Base-by-base conservation (phyloP, 2,888 invertebrate genomes). In the Strigamia crassipes region DNA sequence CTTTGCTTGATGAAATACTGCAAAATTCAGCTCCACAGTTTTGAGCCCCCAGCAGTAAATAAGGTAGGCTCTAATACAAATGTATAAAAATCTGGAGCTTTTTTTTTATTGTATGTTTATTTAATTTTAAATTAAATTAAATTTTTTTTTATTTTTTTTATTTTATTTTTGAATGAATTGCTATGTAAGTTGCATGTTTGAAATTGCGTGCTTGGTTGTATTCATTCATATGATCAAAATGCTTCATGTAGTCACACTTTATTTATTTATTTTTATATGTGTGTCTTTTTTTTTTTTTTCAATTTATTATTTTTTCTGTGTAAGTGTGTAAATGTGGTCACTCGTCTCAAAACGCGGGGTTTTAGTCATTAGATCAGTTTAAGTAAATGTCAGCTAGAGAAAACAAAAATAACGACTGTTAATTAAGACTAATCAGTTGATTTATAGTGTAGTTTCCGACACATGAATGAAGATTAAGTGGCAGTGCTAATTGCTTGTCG, bases 1-100 rank as follows among this genome's bases (percentile, higher is more conserved):
- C 81, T 81, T 41, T 81, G 81, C 81, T 81, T 81, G 81, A 81
- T 81, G 81, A 81, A 81, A 81, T 81, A 81, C 81, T 81, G 81
- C 81, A 81, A 73, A 81, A 81, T 81, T 42, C 77, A 81, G 78
- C 81, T 81, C 27, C 81, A 81, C 78, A 78, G 77, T 78, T 81
- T 73, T 81, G 81, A 81, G 77, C 73, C 81, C 42, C 77, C 81
- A 78, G 81, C 81, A n/a, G 78, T 78, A 12, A 41, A 34, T 42
- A 81, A 81, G 81, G 81, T 81, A 81, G 81, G 81, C 81, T 61
- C 51, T 21, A 8, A 21, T 42, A 34, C 80, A 51, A 78, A 31
- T 42, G 79, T 78, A 34, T 78, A 78, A 18, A 78, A 31, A 42
- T 73, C 12, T 73, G 73, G 73, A 73, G 73, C 73, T 73, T 73